Evolutionary conservation across 2,113 vertebrate species (phyloP).

Genomic region (Lagopus muta): DNA sequence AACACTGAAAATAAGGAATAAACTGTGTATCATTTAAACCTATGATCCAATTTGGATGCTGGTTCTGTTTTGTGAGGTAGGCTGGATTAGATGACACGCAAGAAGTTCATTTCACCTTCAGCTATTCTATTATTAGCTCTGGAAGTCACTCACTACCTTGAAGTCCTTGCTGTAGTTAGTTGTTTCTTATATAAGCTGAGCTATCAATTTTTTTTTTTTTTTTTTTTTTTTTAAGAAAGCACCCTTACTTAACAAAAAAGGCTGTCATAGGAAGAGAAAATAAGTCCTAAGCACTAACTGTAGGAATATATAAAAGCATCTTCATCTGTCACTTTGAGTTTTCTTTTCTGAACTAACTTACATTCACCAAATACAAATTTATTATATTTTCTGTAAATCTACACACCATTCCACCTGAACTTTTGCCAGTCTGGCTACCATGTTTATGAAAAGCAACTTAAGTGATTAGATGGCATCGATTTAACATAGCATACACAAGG

Average conservation of each 20-base stretch:
- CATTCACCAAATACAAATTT: not conserved
- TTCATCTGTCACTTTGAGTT: not conserved
- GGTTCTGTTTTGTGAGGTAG: not conserved
- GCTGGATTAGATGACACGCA: not conserved
- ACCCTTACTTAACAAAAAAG: not conserved
- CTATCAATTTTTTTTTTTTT: not conserved
- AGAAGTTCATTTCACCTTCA: not conserved
- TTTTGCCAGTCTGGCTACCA: not conserved
- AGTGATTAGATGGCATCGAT: not conserved
- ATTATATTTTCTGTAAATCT: not conserved
- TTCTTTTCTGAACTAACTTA: not conserved
- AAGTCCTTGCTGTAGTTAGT: not conserved
- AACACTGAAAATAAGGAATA: not conserved
- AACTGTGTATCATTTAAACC: not conserved
- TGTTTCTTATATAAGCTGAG: not conserved
- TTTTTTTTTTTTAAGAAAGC: not conserved
- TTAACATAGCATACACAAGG: not conserved
- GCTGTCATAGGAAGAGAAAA: not conserved
- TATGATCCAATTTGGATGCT: not conserved
- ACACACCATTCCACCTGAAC: not conserved
- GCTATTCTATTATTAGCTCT: not conserved
- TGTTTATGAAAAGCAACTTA: not conserved
- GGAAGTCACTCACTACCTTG: not conserved
- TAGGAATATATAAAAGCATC: not conserved
- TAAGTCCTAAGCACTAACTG: not conserved